phyloP scores from a whole-genome alignment of 2,797 vertebrate species.

The Hippoglossus hippoglossus region DNA sequence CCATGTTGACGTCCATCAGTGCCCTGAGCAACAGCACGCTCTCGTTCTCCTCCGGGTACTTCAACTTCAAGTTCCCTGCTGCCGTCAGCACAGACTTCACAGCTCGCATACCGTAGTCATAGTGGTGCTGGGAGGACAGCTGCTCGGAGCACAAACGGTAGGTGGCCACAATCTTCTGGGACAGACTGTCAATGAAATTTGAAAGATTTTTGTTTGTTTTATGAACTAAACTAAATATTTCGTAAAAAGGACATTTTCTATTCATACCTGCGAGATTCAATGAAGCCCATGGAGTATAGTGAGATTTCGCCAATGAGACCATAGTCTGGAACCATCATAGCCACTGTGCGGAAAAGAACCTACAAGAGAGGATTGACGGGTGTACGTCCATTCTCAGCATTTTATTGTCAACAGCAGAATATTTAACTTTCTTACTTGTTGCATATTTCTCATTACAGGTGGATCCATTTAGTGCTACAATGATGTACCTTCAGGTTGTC shows the following conservation, averaged over 20 bases:
- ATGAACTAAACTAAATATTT: conserved; percentile 7
- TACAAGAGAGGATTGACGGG: conserved; percentile 57
- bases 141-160: conserved; percentile 95
- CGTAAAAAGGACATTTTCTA: neutral
- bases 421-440: no score
- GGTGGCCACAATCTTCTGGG: conserved; percentile 96
- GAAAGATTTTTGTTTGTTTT: neutral
- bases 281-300: conserved; percentile 96
- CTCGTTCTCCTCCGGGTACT: conserved; percentile 90
- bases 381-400: neutral
- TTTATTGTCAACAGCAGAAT: neutral
- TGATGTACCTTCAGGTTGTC: conserved; percentile 93
- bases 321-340: conserved; percentile 99
- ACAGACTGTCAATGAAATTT: conserved; percentile 79
- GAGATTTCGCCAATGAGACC: conserved; percentile 96
- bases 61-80: conserved; percentile 93
- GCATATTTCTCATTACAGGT: no score
- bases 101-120: conserved; percentile 95
- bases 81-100: conserved; percentile 97
- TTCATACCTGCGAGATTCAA: conserved; percentile 91
- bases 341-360: conserved; percentile 94
- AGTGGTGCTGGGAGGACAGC: conserved; percentile 94
- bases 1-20: conserved; percentile 94
- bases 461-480: neutral
- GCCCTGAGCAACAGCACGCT: conserved; percentile 90